Evolutionary conservation across 2,113 vertebrate species (phyloP).

Genomic region (Eleginops maclovinus): DNA sequence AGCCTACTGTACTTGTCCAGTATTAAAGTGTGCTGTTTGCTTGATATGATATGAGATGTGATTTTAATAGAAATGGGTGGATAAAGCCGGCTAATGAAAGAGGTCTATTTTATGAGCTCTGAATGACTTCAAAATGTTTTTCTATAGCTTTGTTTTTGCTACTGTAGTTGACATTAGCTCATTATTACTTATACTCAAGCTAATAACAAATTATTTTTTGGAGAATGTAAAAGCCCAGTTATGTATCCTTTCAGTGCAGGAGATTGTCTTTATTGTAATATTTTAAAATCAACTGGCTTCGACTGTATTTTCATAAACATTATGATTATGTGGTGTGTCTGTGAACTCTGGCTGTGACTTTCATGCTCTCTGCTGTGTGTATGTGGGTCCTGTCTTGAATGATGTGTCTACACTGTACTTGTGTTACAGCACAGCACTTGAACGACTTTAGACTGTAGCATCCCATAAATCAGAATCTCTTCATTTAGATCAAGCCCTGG

Average conservation of each 20-base stretch:
- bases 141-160: not conserved
- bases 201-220: slow-evolving; percentile 12
- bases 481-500: slow-evolving; percentile 26
- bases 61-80: slow-evolving; percentile 1
- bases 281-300: slow-evolving; percentile 53
- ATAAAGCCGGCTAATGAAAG: not conserved
- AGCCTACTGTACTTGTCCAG: slow-evolving; percentile 10
- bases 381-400: slow-evolving; percentile 35
- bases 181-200: not conserved
- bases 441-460: slow-evolving; percentile 73
- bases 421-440: slow-evolving; percentile 63
- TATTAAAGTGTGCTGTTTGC: slow-evolving; percentile 36
- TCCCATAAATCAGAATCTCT: slow-evolving; percentile 44
- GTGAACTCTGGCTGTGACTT: slow-evolving; percentile 36
- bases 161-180: slow-evolving; percentile 13
- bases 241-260: slow-evolving; percentile 34
- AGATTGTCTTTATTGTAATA: slow-evolving; percentile 62
- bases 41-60: slow-evolving; percentile 33
- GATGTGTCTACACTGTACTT: slow-evolving; percentile 13
- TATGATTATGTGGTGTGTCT: slow-evolving; percentile 33
- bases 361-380: slow-evolving; percentile 48
- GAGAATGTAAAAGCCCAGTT: slow-evolving; percentile 36
- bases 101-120: slow-evolving; percentile 27
- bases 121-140: not conserved
- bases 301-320: slow-evolving; percentile 69